Percentiles rank a stretch among this genome's conserved stretches.
Evolutionary conservation across 2,888 invertebrate genomes (phyloP).

Genomic region (Auanema sp.): DNA sequence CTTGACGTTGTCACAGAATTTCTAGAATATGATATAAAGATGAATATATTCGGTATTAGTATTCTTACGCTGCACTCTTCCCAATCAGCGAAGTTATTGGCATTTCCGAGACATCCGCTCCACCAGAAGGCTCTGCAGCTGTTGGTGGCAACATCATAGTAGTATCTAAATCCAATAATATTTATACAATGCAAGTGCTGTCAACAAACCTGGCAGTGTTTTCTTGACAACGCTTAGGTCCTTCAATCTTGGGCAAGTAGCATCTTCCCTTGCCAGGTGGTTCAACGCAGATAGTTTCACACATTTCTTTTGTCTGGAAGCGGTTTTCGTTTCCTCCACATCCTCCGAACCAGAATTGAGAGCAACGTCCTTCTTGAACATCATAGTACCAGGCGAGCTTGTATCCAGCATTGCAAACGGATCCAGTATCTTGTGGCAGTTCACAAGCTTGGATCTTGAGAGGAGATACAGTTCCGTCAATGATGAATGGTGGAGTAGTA

Average conservation of each 20-base stretch:
- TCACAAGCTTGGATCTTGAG: conserved; percentile 51
- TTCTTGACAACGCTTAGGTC: conserved; percentile 55
- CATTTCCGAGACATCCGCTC: conserved; percentile 62
- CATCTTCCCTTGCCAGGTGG: conserved; percentile 59
- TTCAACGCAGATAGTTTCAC: conserved; percentile 60
- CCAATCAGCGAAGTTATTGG: conserved; percentile 61
- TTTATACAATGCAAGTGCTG: neutral
- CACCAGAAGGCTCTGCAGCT: conserved; percentile 64
- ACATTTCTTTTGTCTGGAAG: conserved; percentile 56
- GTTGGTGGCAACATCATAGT: conserved; percentile 55
- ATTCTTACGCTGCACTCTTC: conserved; percentile 53
- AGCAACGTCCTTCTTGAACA: conserved; percentile 73
- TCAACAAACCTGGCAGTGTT: neutral
- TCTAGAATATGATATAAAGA: too few relatives aligned
- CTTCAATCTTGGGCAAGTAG: conserved; percentile 61
- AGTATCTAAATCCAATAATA: conserved; percentile 33
- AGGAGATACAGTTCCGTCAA: conserved; percentile 54
- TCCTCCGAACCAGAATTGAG: conserved; percentile 81
- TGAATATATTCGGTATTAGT: too few relatives aligned
- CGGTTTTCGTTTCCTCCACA: conserved; percentile 85
- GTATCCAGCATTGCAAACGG: conserved; percentile 57
- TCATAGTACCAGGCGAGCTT: conserved; percentile 78
- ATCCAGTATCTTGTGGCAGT: conserved; percentile 58
- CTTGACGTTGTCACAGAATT: too few relatives aligned
- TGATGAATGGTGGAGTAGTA: conserved; percentile 57